Base-by-base conservation (phyloP, 2,113 vertebrate species). In the Salvelinus namaycush region DNA sequence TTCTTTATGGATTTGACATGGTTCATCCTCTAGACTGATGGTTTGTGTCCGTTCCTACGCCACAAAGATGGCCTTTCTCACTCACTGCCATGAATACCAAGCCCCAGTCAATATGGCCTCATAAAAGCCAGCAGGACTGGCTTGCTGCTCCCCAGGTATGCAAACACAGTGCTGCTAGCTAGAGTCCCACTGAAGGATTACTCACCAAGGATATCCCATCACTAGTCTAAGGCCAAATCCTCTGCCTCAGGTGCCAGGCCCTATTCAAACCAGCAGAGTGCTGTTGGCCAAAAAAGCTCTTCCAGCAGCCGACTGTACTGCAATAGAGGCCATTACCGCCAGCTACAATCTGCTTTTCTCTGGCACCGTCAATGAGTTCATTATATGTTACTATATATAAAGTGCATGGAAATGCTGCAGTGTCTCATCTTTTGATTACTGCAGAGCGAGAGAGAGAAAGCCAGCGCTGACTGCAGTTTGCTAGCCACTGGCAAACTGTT, bases 391-490 rank as follows among this genome's bases (percentile, higher is more conserved):
- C 83, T 83, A 64, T 78, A 84, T 77, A 83, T 86, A 81, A 83
- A 79, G 77, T 78, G 81, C 76, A 75, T 71, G 65, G 80, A 89
- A 87, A 78, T 84, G 84, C 88, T 87, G 90, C 89, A 89, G 84
- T 84, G 79, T 78, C 81, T 88, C 44, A 4, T 84, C 80, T 80
- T 59, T 66, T 78, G 78, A 86, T 83, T 76, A 70, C 88, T 87
- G 90, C 86, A 88, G 85, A 76, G 78, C 83, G 81, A 85, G 76
- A 84, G 81, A 85, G 83, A 84, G 79, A 83, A 81, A 79, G 81
- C 74, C 29, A 48, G 62, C 44, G 49, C 74, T 75, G 86, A 83
- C 89, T 86, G 89, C 90, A 90, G 84, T 88, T 87, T 90, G 84
- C 72, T 84, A 76, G 85, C 88, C 87, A 72, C 44, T 71, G 87